Base-by-base conservation (phyloP, 2,888 invertebrate genomes). In the Nephrocerus scutellatus region DNA sequence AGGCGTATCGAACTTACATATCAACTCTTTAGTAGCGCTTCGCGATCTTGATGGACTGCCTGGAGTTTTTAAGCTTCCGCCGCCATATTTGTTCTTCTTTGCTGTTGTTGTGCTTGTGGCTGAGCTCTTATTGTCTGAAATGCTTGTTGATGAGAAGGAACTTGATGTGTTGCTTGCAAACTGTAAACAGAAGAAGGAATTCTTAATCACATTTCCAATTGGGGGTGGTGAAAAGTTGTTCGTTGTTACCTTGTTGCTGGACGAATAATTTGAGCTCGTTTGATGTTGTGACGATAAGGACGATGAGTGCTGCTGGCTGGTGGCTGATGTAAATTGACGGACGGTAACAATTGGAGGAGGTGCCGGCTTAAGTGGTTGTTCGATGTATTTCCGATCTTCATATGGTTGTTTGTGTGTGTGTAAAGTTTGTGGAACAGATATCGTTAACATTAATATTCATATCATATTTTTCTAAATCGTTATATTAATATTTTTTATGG, bases 21-120 rank as follows among this genome's bases (percentile, higher is more conserved):
- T 73, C 50, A 92, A 71, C 72, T 92, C 91, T 71, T 90, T 90
- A 3, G 91, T 92, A 21, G 89, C 79, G 62, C 85, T 90, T 54
- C 91, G 78, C 20, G 91, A 91, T 64, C 91, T 74, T 3, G 87
- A 86, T 2, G 88, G 86, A 39, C 87, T 80, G 52, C 86, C 86
- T 0, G 84, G 82, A 54, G 87, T 47, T 82, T 72, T 66, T 73
- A 79, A 47, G 37, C 81, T 53, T 28, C n/a, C n/a, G n/a, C n/a
- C n/a, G n/a, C n/a, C n/a, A n/a, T n/a, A n/a, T n/a, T n/a, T n/a
- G n/a, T n/a, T n/a, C n/a, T n/a, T n/a, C n/a, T n/a, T n/a, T n/a
- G n/a, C n/a, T n/a, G n/a, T n/a, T n/a, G n/a, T n/a, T n/a, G n/a
- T n/a, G n/a, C n/a, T n/a, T 51, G 39, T 48, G 22, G 22, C 25